Evolutionary conservation across 2,797 vertebrate species (phyloP).

Genomic region (Platyrinchus mystaceus): DNA sequence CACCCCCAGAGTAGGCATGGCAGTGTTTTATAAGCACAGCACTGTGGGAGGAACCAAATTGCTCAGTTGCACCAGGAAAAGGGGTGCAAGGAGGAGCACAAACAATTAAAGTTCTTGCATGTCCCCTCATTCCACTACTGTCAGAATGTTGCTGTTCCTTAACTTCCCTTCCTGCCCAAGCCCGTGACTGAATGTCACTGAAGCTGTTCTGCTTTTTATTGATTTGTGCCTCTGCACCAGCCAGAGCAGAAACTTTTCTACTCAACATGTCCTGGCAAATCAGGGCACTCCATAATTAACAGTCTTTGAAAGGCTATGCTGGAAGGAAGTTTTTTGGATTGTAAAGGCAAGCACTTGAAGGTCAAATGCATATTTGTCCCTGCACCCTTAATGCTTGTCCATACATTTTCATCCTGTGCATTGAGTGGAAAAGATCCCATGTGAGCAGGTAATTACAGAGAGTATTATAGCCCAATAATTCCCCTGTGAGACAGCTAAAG

Average conservation of each 20-base stretch:
- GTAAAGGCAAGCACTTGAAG: not conserved
- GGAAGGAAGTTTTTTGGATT: not conserved
- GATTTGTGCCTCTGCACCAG: not conserved
- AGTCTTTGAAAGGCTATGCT: not conserved
- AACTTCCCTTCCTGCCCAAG: rapidly evolving
- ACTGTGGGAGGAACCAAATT: rapidly evolving
- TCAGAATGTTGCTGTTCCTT: not conserved
- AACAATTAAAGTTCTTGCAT: rapidly evolving
- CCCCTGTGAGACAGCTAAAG: conserved; percentile 2
- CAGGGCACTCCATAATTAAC: not conserved
- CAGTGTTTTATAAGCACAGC: rapidly evolving
- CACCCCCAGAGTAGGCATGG: not conserved
- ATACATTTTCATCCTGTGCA: not conserved
- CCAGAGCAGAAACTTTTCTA: not conserved
- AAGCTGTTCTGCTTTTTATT: rapidly evolving
- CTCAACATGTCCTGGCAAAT: not conserved
- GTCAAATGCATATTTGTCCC: not conserved
- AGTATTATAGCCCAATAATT: conserved; percentile 22
- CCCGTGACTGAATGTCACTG: rapidly evolving
- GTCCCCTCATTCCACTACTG: rapidly evolving
- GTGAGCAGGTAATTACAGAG: conserved; percentile 38
- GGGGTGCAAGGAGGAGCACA: not conserved
- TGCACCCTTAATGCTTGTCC: not conserved
- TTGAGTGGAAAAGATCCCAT: not conserved
- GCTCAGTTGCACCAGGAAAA: rapidly evolving